Conservation (phyloP, 2,888 invertebrate species). For the Bibio marci region DNA sequence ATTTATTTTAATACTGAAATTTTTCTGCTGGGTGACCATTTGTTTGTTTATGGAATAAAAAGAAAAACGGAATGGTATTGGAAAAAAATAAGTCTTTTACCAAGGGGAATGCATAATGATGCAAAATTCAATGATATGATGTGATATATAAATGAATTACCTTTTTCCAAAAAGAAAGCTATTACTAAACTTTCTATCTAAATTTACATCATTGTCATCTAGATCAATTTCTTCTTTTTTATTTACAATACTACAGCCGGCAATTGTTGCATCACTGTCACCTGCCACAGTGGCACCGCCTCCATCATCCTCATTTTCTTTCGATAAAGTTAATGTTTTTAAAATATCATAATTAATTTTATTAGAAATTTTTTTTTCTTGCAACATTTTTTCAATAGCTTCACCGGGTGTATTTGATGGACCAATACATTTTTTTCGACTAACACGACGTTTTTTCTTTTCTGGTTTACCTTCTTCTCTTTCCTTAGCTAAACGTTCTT, state of each 20-base stretch:
- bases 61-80: too few relatives aligned
- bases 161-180: neutral
- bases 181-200: too few relatives aligned
- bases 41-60: too few relatives aligned
- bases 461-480: constrained; percentile 76
- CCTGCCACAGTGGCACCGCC: too few relatives aligned
- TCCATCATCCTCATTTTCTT: neutral
- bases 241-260: too few relatives aligned
- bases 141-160: neutral
- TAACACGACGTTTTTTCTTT: constrained; percentile 51
- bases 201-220: neutral
- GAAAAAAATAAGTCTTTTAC: too few relatives aligned
- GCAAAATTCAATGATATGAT: neutral
- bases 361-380: constrained; percentile 85
- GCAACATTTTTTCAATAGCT: constrained; percentile 91
- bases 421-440: constrained; percentile 41
- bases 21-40: too few relatives aligned
- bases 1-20: too few relatives aligned
- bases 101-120: too few relatives aligned
- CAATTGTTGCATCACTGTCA: too few relatives aligned
- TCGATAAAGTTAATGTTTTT: constrained; percentile 42
- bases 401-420: constrained; percentile 61
- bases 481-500: constrained; percentile 62
- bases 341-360: constrained; percentile 98
- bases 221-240: neutral